These are phyloP conservation scores for Taphrorychus bicolor DNA, from an alignment of 2,888 invertebrate genomes.

Conservation along the genomic window DNA sequence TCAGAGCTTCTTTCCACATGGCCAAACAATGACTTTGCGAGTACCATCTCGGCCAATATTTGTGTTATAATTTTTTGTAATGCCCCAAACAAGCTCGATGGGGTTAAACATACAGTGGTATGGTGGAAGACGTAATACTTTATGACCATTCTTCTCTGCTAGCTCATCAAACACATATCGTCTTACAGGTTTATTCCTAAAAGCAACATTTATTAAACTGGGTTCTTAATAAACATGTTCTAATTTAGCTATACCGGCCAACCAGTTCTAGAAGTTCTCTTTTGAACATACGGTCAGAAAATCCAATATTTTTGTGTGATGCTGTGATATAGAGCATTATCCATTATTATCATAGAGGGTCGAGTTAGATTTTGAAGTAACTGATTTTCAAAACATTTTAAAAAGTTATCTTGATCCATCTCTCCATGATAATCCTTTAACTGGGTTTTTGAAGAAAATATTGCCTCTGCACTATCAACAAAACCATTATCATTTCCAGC, in stretches of 20 bases:
- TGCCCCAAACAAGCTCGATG: constrained; percentile 36
- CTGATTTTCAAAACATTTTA: constrained; percentile 18
- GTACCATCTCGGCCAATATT: constrained; percentile 23
- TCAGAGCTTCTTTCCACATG: constrained; percentile 12
- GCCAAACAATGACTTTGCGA: constrained; percentile 4
- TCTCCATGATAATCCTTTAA: constrained; percentile 30
- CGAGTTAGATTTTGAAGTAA: constrained; percentile 23
- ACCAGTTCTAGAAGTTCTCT: constrained; percentile 4
- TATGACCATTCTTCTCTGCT: constrained; percentile 30
- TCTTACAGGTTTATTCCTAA: constrained; percentile 12
- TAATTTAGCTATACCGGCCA: background rate
- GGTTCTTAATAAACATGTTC: background rate
- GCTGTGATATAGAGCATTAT: no score
- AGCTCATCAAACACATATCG: constrained; percentile 15
- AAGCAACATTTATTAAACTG: background rate
- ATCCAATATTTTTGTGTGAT: constrained; percentile 9
- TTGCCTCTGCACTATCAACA: constrained; percentile 8
- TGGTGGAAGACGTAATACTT: constrained; percentile 29
- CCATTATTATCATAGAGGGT: no score
- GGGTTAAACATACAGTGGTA: constrained; percentile 39
- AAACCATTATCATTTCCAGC: constrained; percentile 24
- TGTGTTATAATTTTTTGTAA: constrained; percentile 20
- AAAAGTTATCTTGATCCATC: constrained; percentile 22
- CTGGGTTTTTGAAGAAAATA: constrained; percentile 14
- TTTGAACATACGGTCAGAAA: constrained; percentile 10